Evolutionary conservation across 2,888 invertebrate species (phyloP), one percentile per base, ranked within the genome.

Genomic region (Morpho helenor): DNA sequence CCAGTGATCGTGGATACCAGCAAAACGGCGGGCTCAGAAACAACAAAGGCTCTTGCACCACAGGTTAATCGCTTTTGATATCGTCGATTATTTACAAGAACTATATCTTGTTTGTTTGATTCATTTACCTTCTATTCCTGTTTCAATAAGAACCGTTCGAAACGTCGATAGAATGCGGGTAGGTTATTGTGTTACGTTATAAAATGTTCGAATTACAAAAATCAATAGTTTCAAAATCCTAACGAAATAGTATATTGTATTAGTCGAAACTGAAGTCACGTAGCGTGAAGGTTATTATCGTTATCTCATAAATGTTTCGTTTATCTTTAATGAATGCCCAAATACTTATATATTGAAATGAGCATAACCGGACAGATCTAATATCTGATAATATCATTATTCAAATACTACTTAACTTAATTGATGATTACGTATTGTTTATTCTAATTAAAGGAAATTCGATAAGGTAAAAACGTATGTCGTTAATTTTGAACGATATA

Each of bases 21-120:
- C 88, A 89, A 84, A 72, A 89, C 89, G 89, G 89, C 88, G 77
- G 74, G 10, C 54, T 48, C 82, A 67, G 82, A 82, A 70, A 69
- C 83, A 69, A 78, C 76, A 65, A 72, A 81, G 76, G 82, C 77
- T 75, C 84, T 82, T 68, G 82, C 84, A 77, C 82, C 84, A 81
- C 84, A 87, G 87, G 87, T 87, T 79, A 23, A 45, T 31, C 64
- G 77, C 73, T 39, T 56, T 52, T 46, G 31, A 23, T n/a, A 39
- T 50, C 8, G 71, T 70, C 63, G 10, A 23, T 22, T 40, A 31
- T 31, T 31, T 31, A 31, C 31, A 31, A 5, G 31, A 31, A 31
- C 31, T 31, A 31, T 31, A 31, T 31, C 3, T 31, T 31, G 5
- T 5, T 3, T 31, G 5, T 5, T 31, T 31, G 3, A 31, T 31